A percentile compares a stretch with the other conserved stretches of the same genome.
Conservation (phyloP, 2,113 vertebrate genomes). For the Rhynchopsitta pachyrhyncha region DNA sequence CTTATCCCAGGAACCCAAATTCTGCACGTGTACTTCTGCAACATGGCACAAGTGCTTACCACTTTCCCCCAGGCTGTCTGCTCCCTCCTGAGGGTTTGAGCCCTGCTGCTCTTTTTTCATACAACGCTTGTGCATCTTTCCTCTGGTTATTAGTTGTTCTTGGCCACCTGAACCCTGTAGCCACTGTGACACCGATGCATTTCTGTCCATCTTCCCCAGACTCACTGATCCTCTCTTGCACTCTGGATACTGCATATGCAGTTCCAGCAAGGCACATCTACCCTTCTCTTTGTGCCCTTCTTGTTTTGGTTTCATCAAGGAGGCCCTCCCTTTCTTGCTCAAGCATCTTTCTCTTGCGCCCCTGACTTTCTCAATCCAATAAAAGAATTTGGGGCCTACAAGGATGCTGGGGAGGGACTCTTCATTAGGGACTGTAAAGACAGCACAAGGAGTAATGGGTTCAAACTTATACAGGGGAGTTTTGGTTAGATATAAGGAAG, state of each 20-base stretch:
- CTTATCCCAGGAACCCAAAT: not conserved
- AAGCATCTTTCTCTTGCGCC: not conserved
- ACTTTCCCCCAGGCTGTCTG: not conserved
- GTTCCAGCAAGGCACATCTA: not conserved
- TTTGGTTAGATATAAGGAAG: not conserved
- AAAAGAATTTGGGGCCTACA: not conserved
- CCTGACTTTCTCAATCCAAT: not conserved
- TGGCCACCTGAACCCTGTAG: not conserved
- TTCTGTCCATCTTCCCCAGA: not conserved
- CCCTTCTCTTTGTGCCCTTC: not conserved
- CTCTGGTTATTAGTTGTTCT: not conserved
- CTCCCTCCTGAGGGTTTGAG: not conserved
- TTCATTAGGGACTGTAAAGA: not conserved
- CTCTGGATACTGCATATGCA: not conserved
- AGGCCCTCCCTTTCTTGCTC: not conserved
- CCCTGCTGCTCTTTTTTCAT: not conserved
- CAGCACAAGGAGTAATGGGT: not conserved
- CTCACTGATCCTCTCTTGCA: not conserved
- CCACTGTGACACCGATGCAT: not conserved
- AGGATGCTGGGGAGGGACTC: not conserved
- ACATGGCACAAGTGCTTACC: not conserved
- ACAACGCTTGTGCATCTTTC: fast-evolving
- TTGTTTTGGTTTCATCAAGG: not conserved
- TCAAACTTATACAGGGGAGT: not conserved
- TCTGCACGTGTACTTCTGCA: not conserved